phyloP scores from a whole-genome alignment of 92 coral and sea anemone species.

The Galaxea fascicularis region DNA sequence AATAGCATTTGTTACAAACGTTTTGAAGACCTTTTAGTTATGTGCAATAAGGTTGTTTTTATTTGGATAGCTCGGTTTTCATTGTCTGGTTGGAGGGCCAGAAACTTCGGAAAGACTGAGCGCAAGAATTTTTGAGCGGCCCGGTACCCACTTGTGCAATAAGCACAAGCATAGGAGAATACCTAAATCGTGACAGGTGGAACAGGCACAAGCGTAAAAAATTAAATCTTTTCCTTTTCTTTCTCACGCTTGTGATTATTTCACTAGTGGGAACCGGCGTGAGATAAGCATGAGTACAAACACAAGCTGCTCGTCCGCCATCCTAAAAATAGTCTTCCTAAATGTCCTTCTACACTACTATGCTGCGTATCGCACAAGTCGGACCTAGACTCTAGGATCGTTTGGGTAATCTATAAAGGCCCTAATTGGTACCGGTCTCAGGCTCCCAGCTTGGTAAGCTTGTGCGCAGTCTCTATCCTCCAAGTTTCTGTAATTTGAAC shows the following conservation, averaged over 20 bases:
- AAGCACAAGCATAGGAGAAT: not conserved
- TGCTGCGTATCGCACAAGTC: too few relatives aligned
- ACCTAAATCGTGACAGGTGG: not conserved
- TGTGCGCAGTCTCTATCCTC: too few relatives aligned
- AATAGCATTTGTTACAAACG: not conserved
- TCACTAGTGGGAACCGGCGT: conserved; percentile 49
- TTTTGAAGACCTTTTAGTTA: conserved; percentile 7
- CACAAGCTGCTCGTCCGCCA: conserved; percentile 4
- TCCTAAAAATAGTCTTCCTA: not conserved
- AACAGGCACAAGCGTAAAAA: conserved; percentile 39
- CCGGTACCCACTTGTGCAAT: too few relatives aligned
- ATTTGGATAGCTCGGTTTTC: conserved; percentile 13
- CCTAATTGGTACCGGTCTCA: too few relatives aligned
- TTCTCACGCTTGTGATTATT: conserved; percentile 45
- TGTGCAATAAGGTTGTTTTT: not conserved
- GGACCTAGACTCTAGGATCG: too few relatives aligned
- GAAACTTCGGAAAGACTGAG: conserved; percentile 5
- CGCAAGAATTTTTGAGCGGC: not conserved
- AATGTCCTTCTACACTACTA: too few relatives aligned
- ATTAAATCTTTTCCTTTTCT: conserved; percentile 39
- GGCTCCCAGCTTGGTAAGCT: too few relatives aligned
- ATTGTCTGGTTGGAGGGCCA: conserved; percentile 5
- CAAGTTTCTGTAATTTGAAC: too few relatives aligned
- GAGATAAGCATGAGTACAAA: conserved; percentile 14
- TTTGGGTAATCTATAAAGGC: too few relatives aligned